Evolutionary conservation across 2,888 invertebrate species (phyloP).

Genomic region (Achlya flavicornis): DNA sequence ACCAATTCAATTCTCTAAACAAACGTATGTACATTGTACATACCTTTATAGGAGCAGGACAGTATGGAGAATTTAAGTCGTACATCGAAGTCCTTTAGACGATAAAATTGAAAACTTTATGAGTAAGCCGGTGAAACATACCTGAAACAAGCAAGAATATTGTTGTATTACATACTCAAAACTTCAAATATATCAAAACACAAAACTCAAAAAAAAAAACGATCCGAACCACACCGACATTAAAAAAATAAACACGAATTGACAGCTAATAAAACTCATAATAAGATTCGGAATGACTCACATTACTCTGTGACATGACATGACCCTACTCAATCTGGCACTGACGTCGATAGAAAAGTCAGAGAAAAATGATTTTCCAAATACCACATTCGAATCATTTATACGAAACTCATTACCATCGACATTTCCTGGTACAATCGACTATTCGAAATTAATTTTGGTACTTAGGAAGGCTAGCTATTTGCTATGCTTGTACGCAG

Average conservation of each 20-base stretch:
- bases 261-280: slow-evolving; percentile 69
- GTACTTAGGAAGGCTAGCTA: slow-evolving; percentile 18
- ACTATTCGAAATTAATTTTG: slow-evolving; percentile 18
- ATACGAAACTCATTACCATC: slow-evolving; percentile 36
- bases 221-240: slow-evolving; percentile 21
- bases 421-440: slow-evolving; percentile 35
- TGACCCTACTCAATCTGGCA: slow-evolving; percentile 65
- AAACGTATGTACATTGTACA: background rate
- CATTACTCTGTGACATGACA: slow-evolving; percentile 46
- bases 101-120: background rate
- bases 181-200: no score
- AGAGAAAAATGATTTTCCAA: slow-evolving; percentile 42
- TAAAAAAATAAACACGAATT: slow-evolving; percentile 45
- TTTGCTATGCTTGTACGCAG: slow-evolving; percentile 1
- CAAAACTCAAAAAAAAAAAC: slow-evolving; percentile 15
- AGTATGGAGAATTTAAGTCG: background rate
- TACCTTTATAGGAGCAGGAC: background rate
- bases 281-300: slow-evolving; percentile 51
- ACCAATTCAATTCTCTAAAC: background rate
- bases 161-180: no score
- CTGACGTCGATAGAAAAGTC: slow-evolving; percentile 42
- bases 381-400: slow-evolving; percentile 43
- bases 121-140: background rate
- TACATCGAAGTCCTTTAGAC: background rate
- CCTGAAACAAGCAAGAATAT: background rate